phyloP scores from a whole-genome alignment of 2,888 invertebrate species.

The Lysandra coridon region DNA sequence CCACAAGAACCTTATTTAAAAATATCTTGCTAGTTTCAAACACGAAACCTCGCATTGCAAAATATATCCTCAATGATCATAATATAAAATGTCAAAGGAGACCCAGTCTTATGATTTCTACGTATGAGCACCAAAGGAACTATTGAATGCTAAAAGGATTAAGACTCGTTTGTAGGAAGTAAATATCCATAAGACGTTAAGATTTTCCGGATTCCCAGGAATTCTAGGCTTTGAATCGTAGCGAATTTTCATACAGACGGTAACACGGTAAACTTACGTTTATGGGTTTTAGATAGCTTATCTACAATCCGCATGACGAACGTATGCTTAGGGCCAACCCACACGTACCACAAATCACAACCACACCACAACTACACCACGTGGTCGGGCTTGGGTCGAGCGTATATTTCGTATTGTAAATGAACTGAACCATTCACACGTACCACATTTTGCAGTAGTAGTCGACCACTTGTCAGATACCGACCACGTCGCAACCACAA shows the following conservation, averaged over 20 bases:
- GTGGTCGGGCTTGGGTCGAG: no score
- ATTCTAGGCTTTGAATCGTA: neutral
- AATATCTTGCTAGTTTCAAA: neutral
- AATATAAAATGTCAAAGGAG: neutral
- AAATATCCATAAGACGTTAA: neutral
- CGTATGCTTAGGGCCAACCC: no score
- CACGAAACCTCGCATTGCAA: neutral
- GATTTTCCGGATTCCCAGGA: neutral
- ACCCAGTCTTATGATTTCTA: neutral
- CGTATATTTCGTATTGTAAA: no score
- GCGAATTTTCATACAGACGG: neutral
- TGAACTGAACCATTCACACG: no score
- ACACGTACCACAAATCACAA: no score
- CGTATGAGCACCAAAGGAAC: neutral
- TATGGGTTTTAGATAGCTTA: no score
- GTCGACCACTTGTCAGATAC: no score
- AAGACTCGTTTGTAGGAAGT: neutral
- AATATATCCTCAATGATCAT: neutral
- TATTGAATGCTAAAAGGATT: slow-evolving; percentile 7
- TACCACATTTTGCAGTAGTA: no score
- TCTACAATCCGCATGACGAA: no score
- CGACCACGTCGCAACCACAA: no score
- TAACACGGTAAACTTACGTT: no score
- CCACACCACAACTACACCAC: no score
- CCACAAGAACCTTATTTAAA: neutral